Percentiles rank a stretch among this genome's conserved stretches.
Evolutionary conservation across 1,140 invertebrate genomes (phyloP).

Genomic region (Lepidurus arcticus): DNA sequence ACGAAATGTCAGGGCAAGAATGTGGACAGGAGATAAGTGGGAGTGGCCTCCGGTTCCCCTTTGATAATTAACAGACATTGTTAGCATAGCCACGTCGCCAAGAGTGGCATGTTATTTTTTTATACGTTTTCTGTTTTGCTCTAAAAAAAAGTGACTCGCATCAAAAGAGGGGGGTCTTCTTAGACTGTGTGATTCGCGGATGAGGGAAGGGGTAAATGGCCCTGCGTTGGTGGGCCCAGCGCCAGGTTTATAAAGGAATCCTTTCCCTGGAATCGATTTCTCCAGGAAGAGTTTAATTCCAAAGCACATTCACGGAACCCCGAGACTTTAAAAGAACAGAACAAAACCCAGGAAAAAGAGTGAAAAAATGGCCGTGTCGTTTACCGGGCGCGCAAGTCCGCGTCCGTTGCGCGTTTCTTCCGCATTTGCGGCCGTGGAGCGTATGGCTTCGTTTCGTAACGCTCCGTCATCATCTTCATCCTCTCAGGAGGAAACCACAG

Average conservation of each 20-base stretch:
- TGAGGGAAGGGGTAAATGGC: too few species aligned
- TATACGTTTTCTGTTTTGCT: too few species aligned
- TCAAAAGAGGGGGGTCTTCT: too few species aligned
- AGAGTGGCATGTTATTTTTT: not conserved
- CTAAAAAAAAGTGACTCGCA: too few species aligned
- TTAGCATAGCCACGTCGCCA: not conserved
- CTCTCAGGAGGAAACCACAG: constrained; percentile 17
- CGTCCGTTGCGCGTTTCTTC: constrained; percentile 8
- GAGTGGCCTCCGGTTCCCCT: not conserved
- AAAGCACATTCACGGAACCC: not conserved
- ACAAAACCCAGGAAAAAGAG: not conserved
- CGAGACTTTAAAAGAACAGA: not conserved
- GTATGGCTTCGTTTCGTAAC: constrained; percentile 6
- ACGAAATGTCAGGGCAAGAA: not conserved
- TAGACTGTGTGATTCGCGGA: too few species aligned
- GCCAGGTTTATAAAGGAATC: constrained; percentile 15
- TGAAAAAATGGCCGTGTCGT: not conserved
- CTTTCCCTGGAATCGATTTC: constrained; percentile 9
- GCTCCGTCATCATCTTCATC: not conserved
- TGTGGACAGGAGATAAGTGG: not conserved
- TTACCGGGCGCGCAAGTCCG: constrained; percentile 4
- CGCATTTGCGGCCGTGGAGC: constrained; percentile 3
- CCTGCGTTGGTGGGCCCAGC: not conserved
- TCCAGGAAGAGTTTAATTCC: not conserved
- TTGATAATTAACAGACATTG: constrained; percentile 5